Base-by-base conservation (phyloP, 2,797 vertebrate species). In the Xiphophorus birchmanni region DNA sequence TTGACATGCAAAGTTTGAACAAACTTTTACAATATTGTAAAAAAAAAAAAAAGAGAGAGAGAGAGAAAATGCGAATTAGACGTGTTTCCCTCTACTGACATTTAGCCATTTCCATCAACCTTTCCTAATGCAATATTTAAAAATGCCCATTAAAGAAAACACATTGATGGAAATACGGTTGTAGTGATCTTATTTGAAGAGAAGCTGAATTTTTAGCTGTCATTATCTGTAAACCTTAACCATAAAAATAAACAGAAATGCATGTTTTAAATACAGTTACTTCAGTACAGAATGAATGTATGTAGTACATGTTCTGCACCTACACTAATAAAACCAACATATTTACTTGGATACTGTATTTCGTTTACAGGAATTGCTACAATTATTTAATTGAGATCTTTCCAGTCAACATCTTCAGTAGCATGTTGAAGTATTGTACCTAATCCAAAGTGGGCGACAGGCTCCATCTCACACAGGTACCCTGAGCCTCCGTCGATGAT, bases 381-480 rank as follows among this genome's bases (percentile, higher is more conserved):
- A 45, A 29, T 11, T n/a, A 23, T 52, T 40, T 44, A 63, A 8
- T n/a, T 54, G 58, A 69, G 21, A 63, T 32, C 13, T 0, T 5
- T n/a, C 44, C 0, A 9, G 45, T 65, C 1, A 71, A 26, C 56
- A 35, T 82, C 5, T 69, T 11, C 40, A 35, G 35, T 47, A 65
- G 17, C 44, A 45, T 37, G 35, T 54, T 5, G 47, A 83, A 73
- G 2, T 8, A 65, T 45, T 42, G n/a, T 86, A 99, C 98, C 98
- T 88, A 98, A 93, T 81, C 98, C 98, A 0, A 99, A 99, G 90
- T 99, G 98, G 0, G 98, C 98, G 42, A 99, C 98, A 0, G 98
- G 98, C 83, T 99, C 98, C 98, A 99, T 99, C 94, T 99, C 96
- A 0, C 98, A 99, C 72, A 99, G 96, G 79, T 99, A 99, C 0